Base-by-base conservation (phyloP, 2,113 vertebrate genomes). In the Microtus pennsylvanicus region DNA sequence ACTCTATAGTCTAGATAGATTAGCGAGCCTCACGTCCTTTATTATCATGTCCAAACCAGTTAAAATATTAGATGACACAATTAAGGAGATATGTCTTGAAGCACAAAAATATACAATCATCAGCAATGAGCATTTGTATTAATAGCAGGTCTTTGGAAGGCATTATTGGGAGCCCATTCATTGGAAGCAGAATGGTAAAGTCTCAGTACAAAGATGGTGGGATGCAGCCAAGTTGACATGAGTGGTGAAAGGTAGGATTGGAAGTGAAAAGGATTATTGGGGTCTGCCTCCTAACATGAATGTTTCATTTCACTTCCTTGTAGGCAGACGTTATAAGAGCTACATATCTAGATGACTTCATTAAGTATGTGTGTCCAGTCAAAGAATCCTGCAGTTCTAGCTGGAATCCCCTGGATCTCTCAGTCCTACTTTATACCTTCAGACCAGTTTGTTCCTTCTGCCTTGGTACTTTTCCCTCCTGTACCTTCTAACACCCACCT, bases 171-270 rank as follows among this genome's bases (percentile, higher is more conserved):
- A 58, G 61, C 28, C 12, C 42, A n/a, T 61, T 83, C 30, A 11
- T 52, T 35, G 35, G 45, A 14, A 86, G 17, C 16, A 35, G 7
- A 58, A 10, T 82, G 45, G 5, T 30, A 42, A 69, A 87, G n/a
- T 52, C 28, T 26, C 30, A 76, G n/a, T 11, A n/a, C 16, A 58
- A 47, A 67, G 3, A 65, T 21, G 22, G 10, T 3, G 4, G 35
- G 47, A 30, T 5, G 10, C 4, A 1, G 3, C 35, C 30, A 63
- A 0, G 1, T 38, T n/a, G 33, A 50, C 10, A 42, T 9, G 8
- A 74, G 35, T 10, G 33, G 19, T 3, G 58, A 63, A 26, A 26
- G 14, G 26, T 30, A 26, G 3, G 16, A 45, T 22, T 22, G 21
- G n/a, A 90, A 26, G 11, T 58, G 5, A 45, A 55, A 69, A 38